Evolutionary conservation across 1,140 invertebrate species (phyloP), one percentile per base, ranked within the genome.

Genomic region (Cotesia glomerata): DNA sequence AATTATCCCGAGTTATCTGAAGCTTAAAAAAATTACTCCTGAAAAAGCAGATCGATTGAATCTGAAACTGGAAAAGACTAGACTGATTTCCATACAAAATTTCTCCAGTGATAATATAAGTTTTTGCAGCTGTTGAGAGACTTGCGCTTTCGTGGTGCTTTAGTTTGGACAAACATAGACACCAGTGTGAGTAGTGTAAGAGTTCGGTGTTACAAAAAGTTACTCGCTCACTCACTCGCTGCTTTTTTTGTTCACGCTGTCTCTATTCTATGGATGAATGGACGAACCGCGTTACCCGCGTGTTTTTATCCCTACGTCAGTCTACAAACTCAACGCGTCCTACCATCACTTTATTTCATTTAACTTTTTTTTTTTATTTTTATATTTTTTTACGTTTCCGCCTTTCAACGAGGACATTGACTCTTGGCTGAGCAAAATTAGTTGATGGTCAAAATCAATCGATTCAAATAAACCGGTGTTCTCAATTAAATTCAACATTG

Each of bases 121-220:
- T 58, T 58, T 58, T 58, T 18, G 16, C 52, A n/a, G 52, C 8
- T 18, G 18, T 26, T 58, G 16, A 58, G 18, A 58, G 56, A 58
- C 56, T 26, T 58, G 56, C 18, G 56, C 56, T 9, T 9, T 26
- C 18, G 26, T 58, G 5, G 26, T 26, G 9, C 18, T 58, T 16
- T 9, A 16, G 26, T 4, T 58, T 4, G 1, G 56, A 58, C 56
- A 58, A 26, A 26, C 26, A 26, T 26, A 26, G 14, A 58, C 18
- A 58, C 16, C 14, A 18, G 56, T 5, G 16, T 58, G 5, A 58
- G 26, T 26, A 26, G 26, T 26, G 26, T 26, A 26, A 3, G 26
- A 58, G 56, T 16, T 58, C 18, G 56, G 16, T 58, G 56, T 58
- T 58, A 58, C 18, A 58, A 58, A 58, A 58, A 58, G 56, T 26